These are phyloP conservation scores for Polydrusus pterygomalis DNA, from an alignment of 2,888 invertebrate species.

Conservation along the genomic window DNA sequence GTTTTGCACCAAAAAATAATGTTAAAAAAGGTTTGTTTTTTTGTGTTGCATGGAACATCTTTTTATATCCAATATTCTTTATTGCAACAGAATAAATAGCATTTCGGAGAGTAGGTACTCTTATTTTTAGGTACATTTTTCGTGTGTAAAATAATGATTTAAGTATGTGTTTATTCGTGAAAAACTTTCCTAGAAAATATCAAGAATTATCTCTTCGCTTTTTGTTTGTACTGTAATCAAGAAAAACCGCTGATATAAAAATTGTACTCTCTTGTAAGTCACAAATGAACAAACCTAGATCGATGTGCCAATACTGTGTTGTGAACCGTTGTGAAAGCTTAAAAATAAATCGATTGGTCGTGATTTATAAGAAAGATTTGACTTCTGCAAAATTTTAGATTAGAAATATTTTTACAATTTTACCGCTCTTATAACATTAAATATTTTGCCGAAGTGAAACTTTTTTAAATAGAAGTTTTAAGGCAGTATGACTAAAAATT, in stretches of 20 bases:
- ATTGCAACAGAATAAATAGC: no score
- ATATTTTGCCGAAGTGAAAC: slow-evolving; percentile 11
- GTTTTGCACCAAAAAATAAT: slow-evolving; percentile 32
- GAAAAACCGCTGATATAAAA: no score
- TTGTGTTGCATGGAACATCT: no score
- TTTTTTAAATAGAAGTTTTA: slow-evolving; percentile 4
- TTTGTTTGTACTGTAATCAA: no score
- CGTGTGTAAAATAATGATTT: no score
- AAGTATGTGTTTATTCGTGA: no score
- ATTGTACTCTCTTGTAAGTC: no score
- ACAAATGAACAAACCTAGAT: slow-evolving; percentile 1
- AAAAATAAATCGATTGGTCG: slow-evolving; percentile 28
- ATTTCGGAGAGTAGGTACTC: no score
- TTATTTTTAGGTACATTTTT: no score
- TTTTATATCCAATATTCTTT: no score
- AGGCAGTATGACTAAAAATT: slow-evolving; percentile 1
- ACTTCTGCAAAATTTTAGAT: slow-evolving; percentile 5
- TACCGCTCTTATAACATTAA: neutral
- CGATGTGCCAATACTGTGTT: slow-evolving; percentile 30
- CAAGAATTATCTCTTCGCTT: no score
- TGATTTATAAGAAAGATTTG: neutral
- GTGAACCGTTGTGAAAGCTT: slow-evolving; percentile 9
- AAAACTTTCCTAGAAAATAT: no score
- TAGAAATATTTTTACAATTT: neutral
- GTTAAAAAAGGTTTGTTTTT: neutral